phyloP scores from a whole-genome alignment of 1,140 invertebrate species.

The Drosophila hydei region DNA sequence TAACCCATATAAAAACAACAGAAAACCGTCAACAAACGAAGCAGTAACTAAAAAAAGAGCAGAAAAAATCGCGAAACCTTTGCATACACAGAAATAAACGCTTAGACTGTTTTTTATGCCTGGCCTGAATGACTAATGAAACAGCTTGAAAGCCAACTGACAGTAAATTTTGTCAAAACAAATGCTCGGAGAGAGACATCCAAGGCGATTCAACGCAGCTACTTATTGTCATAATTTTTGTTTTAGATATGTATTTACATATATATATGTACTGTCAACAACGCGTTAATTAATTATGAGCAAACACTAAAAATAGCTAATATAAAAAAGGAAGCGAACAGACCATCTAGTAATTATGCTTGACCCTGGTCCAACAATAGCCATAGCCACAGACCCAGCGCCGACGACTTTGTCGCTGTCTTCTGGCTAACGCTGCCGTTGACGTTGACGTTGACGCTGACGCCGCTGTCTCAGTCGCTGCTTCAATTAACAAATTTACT shows the following conservation, averaged over 20 bases:
- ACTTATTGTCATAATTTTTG: conserved; percentile 40
- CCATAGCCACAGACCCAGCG: conserved; percentile 37
- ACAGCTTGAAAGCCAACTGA: conserved; percentile 34
- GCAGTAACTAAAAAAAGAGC: conserved; percentile 23
- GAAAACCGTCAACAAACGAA: conserved; percentile 24
- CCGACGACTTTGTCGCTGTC: conserved; percentile 44
- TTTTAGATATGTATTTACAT: conserved; percentile 3
- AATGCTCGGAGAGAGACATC: conserved; percentile 46
- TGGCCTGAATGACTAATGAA: conserved; percentile 71
- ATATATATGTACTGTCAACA: conserved; percentile 46
- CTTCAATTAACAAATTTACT: conserved; percentile 57
- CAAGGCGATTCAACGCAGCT: conserved; percentile 32
- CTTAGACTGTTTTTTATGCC: conserved; percentile 54
- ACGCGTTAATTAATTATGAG: conserved; percentile 67
- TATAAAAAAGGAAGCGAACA: conserved; percentile 22
- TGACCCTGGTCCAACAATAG: conserved; percentile 79
- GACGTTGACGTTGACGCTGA: not conserved
- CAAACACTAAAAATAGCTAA: conserved; percentile 72
- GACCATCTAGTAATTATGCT: conserved; percentile 72
- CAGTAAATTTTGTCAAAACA: conserved; percentile 44
- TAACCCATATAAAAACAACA: conserved; percentile 5
- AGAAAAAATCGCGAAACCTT: conserved; percentile 41
- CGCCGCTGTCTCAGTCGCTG: conserved; percentile 27
- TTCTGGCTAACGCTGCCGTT: conserved; percentile 36
- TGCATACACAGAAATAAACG: conserved; percentile 39